These are phyloP conservation scores for Heliconius charithonia DNA, from an alignment of 2,888 invertebrate species.

Conservation along the genomic window DNA sequence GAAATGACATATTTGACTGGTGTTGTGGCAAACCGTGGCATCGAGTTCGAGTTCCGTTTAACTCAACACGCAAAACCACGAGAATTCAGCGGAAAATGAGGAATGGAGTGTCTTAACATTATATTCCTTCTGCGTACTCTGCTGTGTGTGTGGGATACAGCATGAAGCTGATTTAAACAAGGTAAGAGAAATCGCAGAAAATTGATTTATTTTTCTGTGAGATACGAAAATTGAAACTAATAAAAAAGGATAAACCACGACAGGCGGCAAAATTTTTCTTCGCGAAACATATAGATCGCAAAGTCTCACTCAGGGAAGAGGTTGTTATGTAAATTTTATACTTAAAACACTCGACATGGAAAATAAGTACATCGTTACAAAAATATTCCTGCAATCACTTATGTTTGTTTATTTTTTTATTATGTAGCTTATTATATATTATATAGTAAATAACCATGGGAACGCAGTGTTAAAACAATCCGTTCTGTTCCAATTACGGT, in stretches of 20 bases:
- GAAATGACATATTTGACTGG: too few relatives aligned
- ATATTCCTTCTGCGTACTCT: too few relatives aligned
- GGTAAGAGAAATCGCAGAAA: constrained; percentile 4
- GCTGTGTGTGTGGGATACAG: too few relatives aligned
- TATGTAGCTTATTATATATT: too few relatives aligned
- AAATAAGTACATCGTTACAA: constrained; percentile 73
- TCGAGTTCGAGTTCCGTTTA: too few relatives aligned
- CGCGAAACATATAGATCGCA: constrained; percentile 24
- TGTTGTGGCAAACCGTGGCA: too few relatives aligned
- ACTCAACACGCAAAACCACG: too few relatives aligned
- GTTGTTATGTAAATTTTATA: constrained; percentile 51
- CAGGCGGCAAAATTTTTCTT: constrained; percentile 36
- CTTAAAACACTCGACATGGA: constrained; percentile 61
- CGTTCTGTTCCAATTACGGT: too few relatives aligned
- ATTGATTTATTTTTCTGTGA: constrained; percentile 28
- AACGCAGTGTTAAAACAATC: too few relatives aligned
- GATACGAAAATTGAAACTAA: constrained; percentile 48
- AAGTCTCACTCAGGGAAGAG: constrained; percentile 24
- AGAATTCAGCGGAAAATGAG: too few relatives aligned
- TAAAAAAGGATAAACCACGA: constrained; percentile 47
- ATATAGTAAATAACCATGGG: too few relatives aligned
- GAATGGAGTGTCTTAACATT: too few relatives aligned
- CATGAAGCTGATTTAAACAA: neutral
- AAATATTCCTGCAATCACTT: constrained; percentile 51
- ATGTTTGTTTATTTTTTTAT: constrained; percentile 16